phyloP scores from a whole-genome alignment of 2,888 invertebrate genomes.

The Leptopilina drosophilae region DNA sequence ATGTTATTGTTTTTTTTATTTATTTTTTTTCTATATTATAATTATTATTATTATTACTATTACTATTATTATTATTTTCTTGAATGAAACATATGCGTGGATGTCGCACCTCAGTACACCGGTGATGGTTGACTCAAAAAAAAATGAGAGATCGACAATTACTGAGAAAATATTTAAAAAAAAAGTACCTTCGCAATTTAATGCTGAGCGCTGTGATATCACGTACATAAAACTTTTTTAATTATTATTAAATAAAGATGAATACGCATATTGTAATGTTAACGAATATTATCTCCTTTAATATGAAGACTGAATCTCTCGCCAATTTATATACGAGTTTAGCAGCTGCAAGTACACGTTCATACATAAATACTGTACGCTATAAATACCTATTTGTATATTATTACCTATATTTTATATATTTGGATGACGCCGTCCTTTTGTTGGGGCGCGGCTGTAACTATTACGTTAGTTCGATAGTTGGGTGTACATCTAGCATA shows the following conservation, averaged over 20 bases:
- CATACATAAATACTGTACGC: constrained; percentile 56
- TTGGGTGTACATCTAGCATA: constrained; percentile 41
- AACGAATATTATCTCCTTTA: constrained; percentile 71
- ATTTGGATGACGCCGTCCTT: constrained; percentile 58
- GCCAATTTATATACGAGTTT: constrained; percentile 71
- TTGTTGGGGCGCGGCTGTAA: constrained; percentile 51
- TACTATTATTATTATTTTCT: constrained; percentile 33
- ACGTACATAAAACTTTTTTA: constrained; percentile 68
- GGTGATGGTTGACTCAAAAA: constrained; percentile 44
- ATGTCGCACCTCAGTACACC: constrained; percentile 65
- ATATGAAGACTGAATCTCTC: constrained; percentile 74
- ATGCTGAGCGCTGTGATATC: constrained; percentile 76
- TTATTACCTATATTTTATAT: constrained; percentile 61
- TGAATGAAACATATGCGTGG: constrained; percentile 54
- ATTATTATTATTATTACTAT: constrained; percentile 2
- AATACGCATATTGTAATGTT: constrained; percentile 73
- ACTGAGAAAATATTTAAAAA: constrained; percentile 50
- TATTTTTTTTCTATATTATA: not conserved
- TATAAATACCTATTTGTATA: constrained; percentile 66
- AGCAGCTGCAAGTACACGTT: constrained; percentile 64
- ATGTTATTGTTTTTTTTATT: not conserved
- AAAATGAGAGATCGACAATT: constrained; percentile 45
- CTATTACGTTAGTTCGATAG: constrained; percentile 60
- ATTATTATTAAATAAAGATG: constrained; percentile 66
- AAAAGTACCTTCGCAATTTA: constrained; percentile 66